A percentile compares a stretch with the other conserved stretches of the same genome.
phyloP scores from a whole-genome alignment of 2,113 vertebrate species.

The Pontoporia blainvillei region DNA sequence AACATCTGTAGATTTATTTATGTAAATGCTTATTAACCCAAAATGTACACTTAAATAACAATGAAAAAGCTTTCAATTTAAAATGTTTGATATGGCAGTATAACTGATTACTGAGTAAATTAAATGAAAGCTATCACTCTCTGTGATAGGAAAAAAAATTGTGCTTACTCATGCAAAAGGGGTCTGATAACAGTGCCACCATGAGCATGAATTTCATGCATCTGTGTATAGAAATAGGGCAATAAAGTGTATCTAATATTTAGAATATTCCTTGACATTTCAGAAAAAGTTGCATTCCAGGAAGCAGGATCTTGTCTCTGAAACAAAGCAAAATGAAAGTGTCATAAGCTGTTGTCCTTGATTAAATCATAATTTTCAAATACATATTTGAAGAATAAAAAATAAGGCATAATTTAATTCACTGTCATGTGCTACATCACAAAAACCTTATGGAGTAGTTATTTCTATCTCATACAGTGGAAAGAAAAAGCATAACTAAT shows the following conservation, averaged over 20 bases:
- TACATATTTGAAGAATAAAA: neutral
- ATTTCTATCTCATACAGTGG: neutral
- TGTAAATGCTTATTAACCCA: neutral
- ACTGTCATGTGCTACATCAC: neutral
- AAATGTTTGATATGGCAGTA: neutral
- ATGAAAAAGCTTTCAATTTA: neutral
- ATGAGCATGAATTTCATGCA: constrained; percentile 85
- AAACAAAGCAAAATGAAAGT: constrained; percentile 49
- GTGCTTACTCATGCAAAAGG: constrained; percentile 88
- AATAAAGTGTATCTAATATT: constrained; percentile 85
- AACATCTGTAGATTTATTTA: neutral
- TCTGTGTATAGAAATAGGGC: constrained; percentile 90
- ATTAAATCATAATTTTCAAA: neutral
- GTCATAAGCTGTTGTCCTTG: neutral
- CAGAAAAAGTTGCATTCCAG: constrained; percentile 81
- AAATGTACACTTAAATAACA: neutral
- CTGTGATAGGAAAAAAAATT: neutral
- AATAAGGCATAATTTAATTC: neutral
- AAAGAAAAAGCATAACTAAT: neutral
- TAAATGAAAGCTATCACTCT: neutral
- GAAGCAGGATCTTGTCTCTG: constrained; percentile 91
- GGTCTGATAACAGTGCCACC: constrained; percentile 89
- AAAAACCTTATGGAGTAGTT: neutral
- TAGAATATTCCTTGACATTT: constrained; percentile 77
- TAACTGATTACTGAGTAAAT: neutral